phyloP scores from a whole-genome alignment of 2,797 vertebrate genomes.

The Corythornis leucogaster region DNA sequence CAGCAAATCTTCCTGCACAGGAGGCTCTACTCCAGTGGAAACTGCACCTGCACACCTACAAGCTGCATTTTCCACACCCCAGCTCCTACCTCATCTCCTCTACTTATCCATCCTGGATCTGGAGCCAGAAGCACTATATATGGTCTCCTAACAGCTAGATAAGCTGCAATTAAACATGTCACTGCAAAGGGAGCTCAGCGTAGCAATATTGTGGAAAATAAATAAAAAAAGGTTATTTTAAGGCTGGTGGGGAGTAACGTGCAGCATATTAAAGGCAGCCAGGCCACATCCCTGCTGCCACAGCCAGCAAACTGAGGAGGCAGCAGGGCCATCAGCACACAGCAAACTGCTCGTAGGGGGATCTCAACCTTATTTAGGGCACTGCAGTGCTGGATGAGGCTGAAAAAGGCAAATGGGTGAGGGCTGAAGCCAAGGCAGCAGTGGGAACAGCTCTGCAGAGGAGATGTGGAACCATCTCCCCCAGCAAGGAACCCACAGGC shows the following conservation, averaged over 20 bases:
- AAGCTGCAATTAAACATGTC: conserved; percentile 18
- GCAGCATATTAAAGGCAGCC: neutral
- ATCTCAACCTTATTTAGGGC: conserved; percentile 12
- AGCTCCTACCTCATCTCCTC: neutral
- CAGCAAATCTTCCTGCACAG: neutral
- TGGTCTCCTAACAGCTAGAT: neutral
- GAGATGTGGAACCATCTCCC: neutral
- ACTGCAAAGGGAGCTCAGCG: neutral
- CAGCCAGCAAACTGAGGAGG: neutral
- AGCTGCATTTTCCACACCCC: neutral
- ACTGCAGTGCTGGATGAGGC: neutral
- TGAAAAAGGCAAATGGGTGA: neutral
- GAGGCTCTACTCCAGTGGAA: neutral
- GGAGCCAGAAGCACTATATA: neutral
- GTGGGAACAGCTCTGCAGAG: neutral
- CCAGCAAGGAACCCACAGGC: neutral
- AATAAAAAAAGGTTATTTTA: conserved; percentile 8
- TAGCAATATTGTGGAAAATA: neutral
- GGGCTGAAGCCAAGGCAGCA: neutral
- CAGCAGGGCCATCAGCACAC: neutral
- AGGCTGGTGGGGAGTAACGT: neutral
- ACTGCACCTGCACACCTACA: neutral
- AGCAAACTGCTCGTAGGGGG: neutral
- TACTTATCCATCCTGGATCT: neutral
- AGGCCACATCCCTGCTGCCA: neutral